Evolutionary conservation across 2,888 invertebrate species (phyloP), one percentile per base, ranked within the genome.

Genomic region (Eurytoma californica): DNA sequence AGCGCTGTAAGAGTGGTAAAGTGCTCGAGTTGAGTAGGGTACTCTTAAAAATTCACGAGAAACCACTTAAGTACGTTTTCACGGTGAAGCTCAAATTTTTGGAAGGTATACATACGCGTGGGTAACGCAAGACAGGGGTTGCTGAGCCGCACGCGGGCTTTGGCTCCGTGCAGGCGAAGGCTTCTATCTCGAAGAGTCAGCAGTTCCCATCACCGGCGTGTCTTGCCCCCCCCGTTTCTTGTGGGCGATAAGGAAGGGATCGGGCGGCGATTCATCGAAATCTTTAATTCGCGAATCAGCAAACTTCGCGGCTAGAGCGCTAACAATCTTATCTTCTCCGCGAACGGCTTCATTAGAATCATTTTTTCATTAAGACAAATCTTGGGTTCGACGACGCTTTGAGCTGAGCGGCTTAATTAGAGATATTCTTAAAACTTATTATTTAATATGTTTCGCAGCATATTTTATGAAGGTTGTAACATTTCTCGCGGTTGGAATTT

Each of bases 91-190:
- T 81, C 75, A 80, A 73, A 68, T 73, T 81, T 39, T 82, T 74
- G 76, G 77, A 67, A 82, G 77, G 39, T 9, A 39, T 39, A 5
- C 7, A 39, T 39, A 61, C 39, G 72, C 79, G 65, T 75, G 65
- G 82, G 82, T 82, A 75, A 81, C 83, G 13, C 58, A 84, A 84
- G 82, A 82, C 68, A 67, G 78, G 74, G 18, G 55, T 67, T 28
- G 12, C 18, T 73, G 28, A 28, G 68, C 28, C 68, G n/a, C n/a
- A n/a, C n/a, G n/a, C n/a, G n/a, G n/a, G n/a, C n/a, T n/a, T n/a
- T n/a, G 9, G 20, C 4, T 4, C 63, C 47, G 49, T 18, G 49
- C 20, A 47, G n/a, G 47, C 49, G 14, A 58, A n/a, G 57, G 57
- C 57, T 47, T 20, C 63, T 39, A 63, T 24, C 65, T 72, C 51